These are phyloP conservation scores for Notospermus geniculatus DNA, from an alignment of 1,140 invertebrate species.

Conservation along the genomic window DNA sequence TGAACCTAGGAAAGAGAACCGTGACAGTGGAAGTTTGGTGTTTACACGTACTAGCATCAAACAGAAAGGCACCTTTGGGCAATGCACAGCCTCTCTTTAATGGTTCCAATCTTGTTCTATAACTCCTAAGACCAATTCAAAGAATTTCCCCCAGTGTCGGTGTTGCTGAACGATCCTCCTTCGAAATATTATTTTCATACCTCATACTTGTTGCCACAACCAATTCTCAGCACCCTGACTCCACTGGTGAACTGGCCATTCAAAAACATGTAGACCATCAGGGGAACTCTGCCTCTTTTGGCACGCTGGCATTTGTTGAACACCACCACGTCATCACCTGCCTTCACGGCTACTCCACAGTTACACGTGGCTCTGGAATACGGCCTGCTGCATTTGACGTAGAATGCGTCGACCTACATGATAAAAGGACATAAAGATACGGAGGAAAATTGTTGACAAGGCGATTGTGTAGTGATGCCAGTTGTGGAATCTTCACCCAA, in stretches of 20 bases:
- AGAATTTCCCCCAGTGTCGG: too few species aligned
- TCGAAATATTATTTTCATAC: background rate
- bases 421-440: too few species aligned
- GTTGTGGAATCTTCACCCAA: too few species aligned
- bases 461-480: too few species aligned
- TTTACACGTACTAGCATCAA: background rate
- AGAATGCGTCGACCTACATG: slow-evolving; percentile 7
- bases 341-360: slow-evolving; percentile 24
- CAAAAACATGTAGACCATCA: slow-evolving; percentile 18
- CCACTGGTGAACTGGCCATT: slow-evolving; percentile 22
- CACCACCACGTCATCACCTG: slow-evolving; percentile 24
- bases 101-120: too few species aligned
- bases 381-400: background rate
- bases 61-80: background rate
- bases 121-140: too few species aligned
- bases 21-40: background rate
- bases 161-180: too few species aligned
- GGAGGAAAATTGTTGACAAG: too few species aligned
- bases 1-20: slow-evolving; percentile 26
- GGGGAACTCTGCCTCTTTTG: background rate
- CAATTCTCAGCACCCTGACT: slow-evolving; percentile 6
- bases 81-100: background rate
- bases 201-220: slow-evolving; percentile 5
- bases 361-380: slow-evolving; percentile 18
- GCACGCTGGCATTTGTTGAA: slow-evolving; percentile 15